Percentiles rank a stretch among this genome's conserved stretches.
Conservation (phyloP, 92 coral and sea anemone species). For the Desmophyllum pertusum region DNA sequence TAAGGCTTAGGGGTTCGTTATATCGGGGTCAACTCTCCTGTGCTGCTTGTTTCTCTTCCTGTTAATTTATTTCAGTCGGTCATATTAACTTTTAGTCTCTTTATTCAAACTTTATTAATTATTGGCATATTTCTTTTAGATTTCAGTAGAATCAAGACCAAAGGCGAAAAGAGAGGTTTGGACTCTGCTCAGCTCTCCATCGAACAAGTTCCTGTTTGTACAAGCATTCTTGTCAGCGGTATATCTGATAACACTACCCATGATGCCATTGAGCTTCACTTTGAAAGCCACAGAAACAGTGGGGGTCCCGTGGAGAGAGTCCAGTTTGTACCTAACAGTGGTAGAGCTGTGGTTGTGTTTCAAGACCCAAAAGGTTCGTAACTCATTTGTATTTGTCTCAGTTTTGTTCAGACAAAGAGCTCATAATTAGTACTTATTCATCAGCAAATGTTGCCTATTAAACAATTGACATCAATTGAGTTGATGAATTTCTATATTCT, state of each 20-base stretch:
- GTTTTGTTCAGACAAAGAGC: neutral
- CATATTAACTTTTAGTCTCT: neutral
- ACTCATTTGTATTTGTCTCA: neutral
- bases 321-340: constrained; percentile 41
- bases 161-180: constrained; percentile 54
- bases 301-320: constrained; percentile 71
- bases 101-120: neutral
- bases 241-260: constrained; percentile 63
- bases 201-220: constrained; percentile 54
- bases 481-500: too few species aligned
- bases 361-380: constrained; percentile 62
- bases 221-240: constrained; percentile 73
- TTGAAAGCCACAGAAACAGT: constrained; percentile 64
- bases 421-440: too few species aligned
- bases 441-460: too few species aligned
- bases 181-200: constrained; percentile 58
- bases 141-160: constrained; percentile 59
- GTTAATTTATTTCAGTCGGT: too few species aligned
- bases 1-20: too few species aligned
- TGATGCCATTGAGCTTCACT: constrained; percentile 71
- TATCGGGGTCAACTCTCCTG: too few species aligned
- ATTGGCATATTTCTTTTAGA: constrained; percentile 40
- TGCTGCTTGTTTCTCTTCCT: neutral
- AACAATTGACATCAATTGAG: too few species aligned
- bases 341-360: constrained; percentile 72